A percentile compares a stretch with the other conserved stretches of the same genome.
Evolutionary conservation across 2,888 invertebrate species (phyloP).

Genomic region (Micoletzkya japonica): DNA sequence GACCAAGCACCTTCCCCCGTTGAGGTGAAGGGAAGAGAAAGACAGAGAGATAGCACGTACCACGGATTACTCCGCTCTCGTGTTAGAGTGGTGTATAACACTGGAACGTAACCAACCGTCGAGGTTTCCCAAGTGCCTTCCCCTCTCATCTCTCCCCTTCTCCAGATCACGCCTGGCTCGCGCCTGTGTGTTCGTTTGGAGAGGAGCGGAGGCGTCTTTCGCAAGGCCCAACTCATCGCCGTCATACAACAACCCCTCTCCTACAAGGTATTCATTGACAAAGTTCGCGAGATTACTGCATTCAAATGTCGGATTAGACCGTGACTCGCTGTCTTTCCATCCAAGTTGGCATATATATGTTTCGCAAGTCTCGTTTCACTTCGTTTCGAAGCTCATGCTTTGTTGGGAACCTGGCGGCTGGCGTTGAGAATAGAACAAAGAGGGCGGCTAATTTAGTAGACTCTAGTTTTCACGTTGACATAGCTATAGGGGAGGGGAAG

Average conservation of each 20-base stretch:
- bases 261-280: slow-evolving; percentile 32
- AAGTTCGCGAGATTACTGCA: not conserved
- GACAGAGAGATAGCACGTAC: not conserved
- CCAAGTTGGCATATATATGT: too few relatives aligned
- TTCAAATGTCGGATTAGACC: not conserved
- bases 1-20: slow-evolving; percentile 48
- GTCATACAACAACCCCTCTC: slow-evolving; percentile 29
- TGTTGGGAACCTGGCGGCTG: too few relatives aligned
- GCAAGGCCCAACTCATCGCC: slow-evolving; percentile 35
- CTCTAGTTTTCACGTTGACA: too few relatives aligned
- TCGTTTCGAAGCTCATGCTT: too few relatives aligned
- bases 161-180: slow-evolving; percentile 32
- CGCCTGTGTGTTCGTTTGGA: slow-evolving; percentile 40
- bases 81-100: not conserved
- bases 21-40: slow-evolving; percentile 18
- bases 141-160: not conserved
- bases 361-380: too few relatives aligned
- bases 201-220: slow-evolving; percentile 17
- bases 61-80: not conserved
- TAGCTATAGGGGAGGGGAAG: too few relatives aligned
- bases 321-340: too few relatives aligned
- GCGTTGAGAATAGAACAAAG: too few relatives aligned
- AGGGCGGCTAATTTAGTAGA: too few relatives aligned
- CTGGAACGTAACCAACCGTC: not conserved
- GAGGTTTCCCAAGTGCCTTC: not conserved